Conservation (phyloP, 1,140 invertebrate genomes). For the Pteromalus puparum region DNA sequence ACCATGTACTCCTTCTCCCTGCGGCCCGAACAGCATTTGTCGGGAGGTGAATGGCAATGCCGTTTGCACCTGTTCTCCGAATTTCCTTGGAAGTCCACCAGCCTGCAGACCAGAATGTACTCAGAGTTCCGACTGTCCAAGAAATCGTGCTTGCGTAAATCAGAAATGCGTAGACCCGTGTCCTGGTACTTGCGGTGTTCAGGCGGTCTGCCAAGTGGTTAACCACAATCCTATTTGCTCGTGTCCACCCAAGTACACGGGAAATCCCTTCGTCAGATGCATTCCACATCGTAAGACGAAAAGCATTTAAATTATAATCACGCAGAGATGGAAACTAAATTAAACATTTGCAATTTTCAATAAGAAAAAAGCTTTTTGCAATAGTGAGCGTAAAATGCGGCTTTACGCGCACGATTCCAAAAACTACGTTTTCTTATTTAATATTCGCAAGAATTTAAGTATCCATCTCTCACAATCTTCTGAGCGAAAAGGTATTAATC, state of each 20-base stretch:
- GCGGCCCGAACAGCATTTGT: slow-evolving; percentile 84
- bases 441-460: too few species aligned
- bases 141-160: slow-evolving; percentile 69
- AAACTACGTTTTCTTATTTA: too few species aligned
- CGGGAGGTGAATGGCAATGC: slow-evolving; percentile 78
- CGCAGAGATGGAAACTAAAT: not conserved
- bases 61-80: slow-evolving; percentile 78
- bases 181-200: slow-evolving; percentile 68
- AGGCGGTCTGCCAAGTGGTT: slow-evolving; percentile 69
- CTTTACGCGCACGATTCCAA: not conserved
- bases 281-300: slow-evolving; percentile 74
- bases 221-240: slow-evolving; percentile 76
- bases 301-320: not conserved
- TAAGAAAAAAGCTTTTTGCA: not conserved
- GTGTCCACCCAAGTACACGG: slow-evolving; percentile 78
- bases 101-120: slow-evolving; percentile 78
- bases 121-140: slow-evolving; percentile 70
- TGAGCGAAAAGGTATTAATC: slow-evolving; percentile 24
- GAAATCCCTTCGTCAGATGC: slow-evolving; percentile 77
- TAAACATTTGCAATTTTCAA: not conserved
- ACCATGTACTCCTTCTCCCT: slow-evolving; percentile 83
- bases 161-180: slow-evolving; percentile 73
- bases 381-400: not conserved
- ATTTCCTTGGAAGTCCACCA: slow-evolving; percentile 79
- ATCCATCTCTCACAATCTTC: not conserved